Base-by-base conservation (phyloP, 2,113 vertebrate genomes). In the Platanista minor region DNA sequence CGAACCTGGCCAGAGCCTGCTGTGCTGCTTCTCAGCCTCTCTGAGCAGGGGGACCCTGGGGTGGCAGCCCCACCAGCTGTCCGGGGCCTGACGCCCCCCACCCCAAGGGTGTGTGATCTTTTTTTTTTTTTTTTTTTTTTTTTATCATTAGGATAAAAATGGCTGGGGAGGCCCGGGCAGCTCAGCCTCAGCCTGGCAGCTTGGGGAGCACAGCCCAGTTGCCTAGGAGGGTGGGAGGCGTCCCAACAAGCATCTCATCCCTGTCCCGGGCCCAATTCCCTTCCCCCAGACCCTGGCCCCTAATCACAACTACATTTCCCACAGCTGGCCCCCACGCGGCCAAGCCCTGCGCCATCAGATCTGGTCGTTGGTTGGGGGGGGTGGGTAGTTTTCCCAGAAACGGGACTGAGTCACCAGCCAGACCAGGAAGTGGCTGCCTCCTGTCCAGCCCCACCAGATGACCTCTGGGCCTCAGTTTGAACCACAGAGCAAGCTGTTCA, bases 361-460 rank as follows among this genome's bases (percentile, higher is more conserved):
- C 74, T 10, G 18, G 85, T 7, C 0, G n/a, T n/a, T 41, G 46
- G 0, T 27, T 39, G 31, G 10, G 80, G n/a, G 23, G 0, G 36
- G 66, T 29, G 17, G 80, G 36, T 36, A 39, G 49, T 61, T 81
- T 95, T 97, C 87, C 96, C 95, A 96, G 96, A 95, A 96, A 54
- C 0, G 0, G 41, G 57, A 54, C 77, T 31, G 97, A 96, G 90
- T 97, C 96, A 96, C 75, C 54, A 17, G 67, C 75, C 67, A 89
- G 92, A 92, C 90, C 61, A 84, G 97, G 95, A 95, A 97, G 95
- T 78, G 81, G 90, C 74, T 4, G 8, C 78, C 90, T 94, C 84
- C 90, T n/a, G 94, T 64, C 78, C 97, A 75, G 83, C 57, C 59
- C 57, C 2, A 0, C 82, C 57, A 2, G 81, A 90, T 90, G 71